Base-by-base conservation (phyloP, 2,113 vertebrate species). In the Centrocercus urophasianus region DNA sequence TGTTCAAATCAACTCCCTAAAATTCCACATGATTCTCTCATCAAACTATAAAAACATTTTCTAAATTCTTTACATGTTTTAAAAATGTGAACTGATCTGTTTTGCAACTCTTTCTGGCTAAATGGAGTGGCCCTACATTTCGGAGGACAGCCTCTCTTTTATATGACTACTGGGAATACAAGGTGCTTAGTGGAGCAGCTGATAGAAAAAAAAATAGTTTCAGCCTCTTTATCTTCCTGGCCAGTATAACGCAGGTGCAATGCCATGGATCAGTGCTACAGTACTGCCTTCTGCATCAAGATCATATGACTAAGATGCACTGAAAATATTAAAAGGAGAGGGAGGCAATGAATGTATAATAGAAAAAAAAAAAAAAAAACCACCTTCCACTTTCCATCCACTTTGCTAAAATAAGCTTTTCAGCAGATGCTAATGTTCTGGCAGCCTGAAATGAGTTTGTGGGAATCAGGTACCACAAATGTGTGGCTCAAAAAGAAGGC, bases 351-450 rank as follows among this genome's bases (percentile, higher is more conserved):
- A 92, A 85, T 38, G 19, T 47, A 36, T n/a, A 45, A 78, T 91
- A 54, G 52, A 88, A 75, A 36, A 24, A 34, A 36, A 25, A 61
- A 25, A 36, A 10, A 36, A 36, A 38, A 38, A 38, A 38, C 8
- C 32, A n/a, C 56, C 56, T 59, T 86, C 59, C 25, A 42, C 24
- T 93, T 92, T 84, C 57, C 66, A 57, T 70, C 42, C 42, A 63
- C 64, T 84, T 79, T 80, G 16, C 78, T 91, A 93, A 92, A 91
- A 88, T 91, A 89, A 88, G 67, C 84, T 57, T 83, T 87, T 75
- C 80, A 65, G 84, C 84, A 94, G 78, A 83, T 92, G 69, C 25
- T 91, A 79, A 92, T 82, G 79, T 70, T 92, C 56, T 73, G 84
- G 19, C 50, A 94, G 67, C 87, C 89, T 83, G 56, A 89, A 95